Evolutionary conservation across 1,140 invertebrate species (phyloP), one percentile per base, ranked within the genome.

Genomic region (Ostrea edulis): DNA sequence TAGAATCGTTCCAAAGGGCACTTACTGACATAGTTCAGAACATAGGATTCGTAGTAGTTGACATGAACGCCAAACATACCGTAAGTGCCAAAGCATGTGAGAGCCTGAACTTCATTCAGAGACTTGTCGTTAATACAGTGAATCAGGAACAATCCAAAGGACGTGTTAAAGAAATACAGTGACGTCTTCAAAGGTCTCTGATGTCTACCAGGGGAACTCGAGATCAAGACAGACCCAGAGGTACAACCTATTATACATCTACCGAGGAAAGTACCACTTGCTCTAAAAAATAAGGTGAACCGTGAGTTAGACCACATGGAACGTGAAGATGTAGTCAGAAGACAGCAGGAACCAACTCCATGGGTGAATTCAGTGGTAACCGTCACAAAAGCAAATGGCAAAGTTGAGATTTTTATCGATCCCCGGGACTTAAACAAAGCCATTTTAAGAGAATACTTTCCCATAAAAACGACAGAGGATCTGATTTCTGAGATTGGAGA

Each of bases 251-350:
- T 92, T 54, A 54, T 93, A 0, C 88, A 91, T 84, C 85, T 90
- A n/a, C 89, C 91, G 35, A 90, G 92, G 85, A 88, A 90, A 71
- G 89, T 94, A 11, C 93, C 94, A 4, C 91, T 94, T 84, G 88
- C 91, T 71, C 84, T 93, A 12, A 71, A 89, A 25, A 82, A 91
- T 8, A 90, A 92, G 89, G 89, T 94, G 2, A 93, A 94, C 89
- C 52, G n/a, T 5, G 92, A 94, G 88, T 68, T 95, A 12, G 77
- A 91, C 4, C 65, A 88, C 53, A 93, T 94, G 91, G 91, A 90
- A 68, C 90, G 91, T 82, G 22, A 85, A 29, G 89, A 86, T 11
- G 86, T 94, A 8, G 92, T 93, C 55, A 68, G 86, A 8, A 87
- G 85, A 81, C 86, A 93, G 14, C 87, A 68, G 0, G 86, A 92